Conservation (phyloP, 2,888 invertebrate genomes). For the Chloromyia formosa region DNA sequence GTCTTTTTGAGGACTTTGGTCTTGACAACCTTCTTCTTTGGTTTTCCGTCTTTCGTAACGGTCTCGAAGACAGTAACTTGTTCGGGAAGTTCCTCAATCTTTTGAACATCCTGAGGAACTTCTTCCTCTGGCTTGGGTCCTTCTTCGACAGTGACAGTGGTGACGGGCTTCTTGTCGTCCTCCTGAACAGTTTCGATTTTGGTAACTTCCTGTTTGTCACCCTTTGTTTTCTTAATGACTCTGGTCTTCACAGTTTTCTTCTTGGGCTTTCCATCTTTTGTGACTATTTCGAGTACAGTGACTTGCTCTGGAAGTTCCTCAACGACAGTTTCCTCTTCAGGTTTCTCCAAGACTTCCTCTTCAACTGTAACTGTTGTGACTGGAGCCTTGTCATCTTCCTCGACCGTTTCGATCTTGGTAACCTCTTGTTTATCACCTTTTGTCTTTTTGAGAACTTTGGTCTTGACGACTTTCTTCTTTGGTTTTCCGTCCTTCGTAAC, state of each 20-base stretch:
- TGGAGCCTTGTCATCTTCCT: conserved; percentile 65
- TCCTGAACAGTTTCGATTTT: conserved; percentile 64
- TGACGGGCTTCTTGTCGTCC: conserved; percentile 62
- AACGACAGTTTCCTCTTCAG: conserved; percentile 58
- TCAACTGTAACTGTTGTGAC: conserved; percentile 62
- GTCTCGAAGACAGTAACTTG: conserved; percentile 59
- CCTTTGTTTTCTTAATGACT: conserved; percentile 62
- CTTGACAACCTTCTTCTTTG: conserved; percentile 57
- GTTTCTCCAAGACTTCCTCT: conserved; percentile 55
- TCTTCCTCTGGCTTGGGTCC: conserved; percentile 52
- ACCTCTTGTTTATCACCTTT: conserved; percentile 60
- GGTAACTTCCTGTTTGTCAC: conserved; percentile 63
- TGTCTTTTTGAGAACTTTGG: conserved; percentile 57
- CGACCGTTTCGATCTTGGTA: conserved; percentile 65
- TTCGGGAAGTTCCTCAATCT: conserved; percentile 55
- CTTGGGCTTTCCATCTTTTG: conserved; percentile 18
- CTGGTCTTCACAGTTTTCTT: conserved; percentile 57
- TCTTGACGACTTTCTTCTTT: conserved; percentile 57
- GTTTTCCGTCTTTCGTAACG: conserved; percentile 57
- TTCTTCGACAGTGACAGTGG: conserved; percentile 56
- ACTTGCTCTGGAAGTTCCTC: conserved; percentile 58
- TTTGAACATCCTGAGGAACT: conserved; percentile 24
- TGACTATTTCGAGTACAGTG: conserved; percentile 56
- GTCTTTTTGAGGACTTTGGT: conserved; percentile 61
- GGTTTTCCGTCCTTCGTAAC: conserved; percentile 57